Percentiles rank a stretch among this genome's conserved stretches.
Evolutionary conservation across 2,113 vertebrate species (phyloP).

Genomic region (Madoqua kirkii): DNA sequence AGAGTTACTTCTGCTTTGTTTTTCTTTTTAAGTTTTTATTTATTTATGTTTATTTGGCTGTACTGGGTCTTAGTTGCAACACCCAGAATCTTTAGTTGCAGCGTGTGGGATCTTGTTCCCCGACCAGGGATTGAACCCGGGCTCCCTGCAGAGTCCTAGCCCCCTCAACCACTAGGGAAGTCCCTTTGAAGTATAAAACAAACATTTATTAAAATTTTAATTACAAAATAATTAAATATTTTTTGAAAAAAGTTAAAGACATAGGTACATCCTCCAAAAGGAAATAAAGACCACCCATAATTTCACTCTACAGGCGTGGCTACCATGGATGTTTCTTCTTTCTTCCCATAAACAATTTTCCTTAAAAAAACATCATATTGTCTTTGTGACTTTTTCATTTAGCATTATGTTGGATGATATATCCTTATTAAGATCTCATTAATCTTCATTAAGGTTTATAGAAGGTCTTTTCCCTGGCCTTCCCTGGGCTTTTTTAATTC

Average conservation of each 20-base stretch:
- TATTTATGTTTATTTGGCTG: neutral
- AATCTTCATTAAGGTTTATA: neutral
- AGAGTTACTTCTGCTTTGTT: neutral
- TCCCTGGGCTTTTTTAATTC: neutral
- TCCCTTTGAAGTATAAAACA: neutral
- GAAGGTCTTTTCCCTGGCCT: neutral
- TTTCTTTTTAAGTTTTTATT: neutral
- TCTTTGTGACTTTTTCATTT: conserved; percentile 9
- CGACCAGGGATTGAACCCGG: neutral
- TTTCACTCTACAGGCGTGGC: neutral
- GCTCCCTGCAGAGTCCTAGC: neutral
- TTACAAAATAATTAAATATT: neutral
- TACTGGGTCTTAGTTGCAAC: neutral
- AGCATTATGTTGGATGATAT: neutral
- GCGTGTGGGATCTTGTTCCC: neutral
- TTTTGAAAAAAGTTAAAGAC: neutral
- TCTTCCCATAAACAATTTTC: neutral
- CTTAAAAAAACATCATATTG: neutral
- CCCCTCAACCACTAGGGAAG: neutral
- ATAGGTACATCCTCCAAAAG: neutral
- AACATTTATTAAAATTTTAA: neutral
- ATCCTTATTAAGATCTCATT: neutral
- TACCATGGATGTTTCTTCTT: neutral
- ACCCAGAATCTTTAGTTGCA: neutral
- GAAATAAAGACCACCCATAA: neutral